phyloP scores from a whole-genome alignment of 64 coral and sea anemone genomes.

The Stichodactyla helianthus region DNA sequence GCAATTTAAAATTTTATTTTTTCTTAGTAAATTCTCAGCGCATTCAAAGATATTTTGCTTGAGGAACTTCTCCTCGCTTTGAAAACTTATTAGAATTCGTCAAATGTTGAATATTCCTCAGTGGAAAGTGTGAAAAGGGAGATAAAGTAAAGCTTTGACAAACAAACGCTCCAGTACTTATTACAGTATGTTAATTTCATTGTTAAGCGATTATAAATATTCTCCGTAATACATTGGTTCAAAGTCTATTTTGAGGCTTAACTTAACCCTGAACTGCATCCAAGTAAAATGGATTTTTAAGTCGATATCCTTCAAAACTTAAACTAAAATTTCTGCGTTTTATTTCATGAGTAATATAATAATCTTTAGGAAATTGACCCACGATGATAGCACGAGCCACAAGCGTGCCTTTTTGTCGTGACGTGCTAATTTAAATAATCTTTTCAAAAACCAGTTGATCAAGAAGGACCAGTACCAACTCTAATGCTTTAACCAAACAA shows the following conservation, averaged over 20 bases:
- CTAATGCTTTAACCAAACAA: no score
- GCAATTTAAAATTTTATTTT: neutral
- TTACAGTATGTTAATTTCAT: conserved; percentile 6
- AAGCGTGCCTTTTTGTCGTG: neutral
- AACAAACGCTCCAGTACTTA: neutral
- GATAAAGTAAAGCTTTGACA: neutral
- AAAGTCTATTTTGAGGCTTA: neutral
- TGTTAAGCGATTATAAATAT: neutral
- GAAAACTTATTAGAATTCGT: neutral
- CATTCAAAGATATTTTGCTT: neutral
- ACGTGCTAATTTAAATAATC: neutral
- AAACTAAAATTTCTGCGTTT: no score
- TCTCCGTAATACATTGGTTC: neutral
- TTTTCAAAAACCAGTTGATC: neutral
- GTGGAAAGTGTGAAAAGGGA: neutral
- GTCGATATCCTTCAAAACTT: no score
- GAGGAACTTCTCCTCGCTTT: neutral
- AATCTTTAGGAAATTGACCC: neutral
- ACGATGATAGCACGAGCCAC: neutral
- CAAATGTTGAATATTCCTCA: neutral
- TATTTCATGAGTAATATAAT: neutral
- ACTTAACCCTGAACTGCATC: no score
- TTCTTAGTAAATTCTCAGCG: neutral
- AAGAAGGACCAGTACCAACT: neutral
- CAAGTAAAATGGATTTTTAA: no score